Percentiles rank a stretch among this genome's conserved stretches.
Evolutionary conservation across 2,113 vertebrate genomes (phyloP).

Genomic region (Microcebus lehilahytsara): DNA sequence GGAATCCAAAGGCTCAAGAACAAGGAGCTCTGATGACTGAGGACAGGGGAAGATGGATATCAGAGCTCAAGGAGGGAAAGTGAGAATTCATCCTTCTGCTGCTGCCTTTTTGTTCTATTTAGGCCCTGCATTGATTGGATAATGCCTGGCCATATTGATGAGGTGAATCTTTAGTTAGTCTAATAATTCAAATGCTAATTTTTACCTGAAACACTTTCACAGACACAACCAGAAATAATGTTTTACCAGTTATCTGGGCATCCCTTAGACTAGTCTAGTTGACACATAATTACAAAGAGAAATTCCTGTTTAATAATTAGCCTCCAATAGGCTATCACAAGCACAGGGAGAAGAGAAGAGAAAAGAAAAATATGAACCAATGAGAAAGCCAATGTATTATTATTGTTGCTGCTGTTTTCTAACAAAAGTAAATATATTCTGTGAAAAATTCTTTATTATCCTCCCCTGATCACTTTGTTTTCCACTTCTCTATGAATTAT

Average conservation of each 20-base stretch:
- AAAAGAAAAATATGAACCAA: neutral
- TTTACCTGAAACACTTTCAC: neutral
- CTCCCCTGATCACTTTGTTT: neutral
- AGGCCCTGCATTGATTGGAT: neutral
- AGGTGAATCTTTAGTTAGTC: neutral
- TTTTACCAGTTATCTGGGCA: neutral
- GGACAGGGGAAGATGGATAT: neutral
- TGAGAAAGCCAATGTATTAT: neutral
- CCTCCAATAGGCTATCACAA: neutral
- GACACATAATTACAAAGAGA: neutral
- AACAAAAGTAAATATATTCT: neutral
- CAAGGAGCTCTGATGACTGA: neutral
- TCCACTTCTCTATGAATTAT: neutral
- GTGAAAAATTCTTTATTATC: constrained; percentile 15
- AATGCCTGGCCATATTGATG: neutral
- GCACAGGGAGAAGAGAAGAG: neutral
- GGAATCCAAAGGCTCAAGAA: neutral
- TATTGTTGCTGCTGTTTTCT: neutral
- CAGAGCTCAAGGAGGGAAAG: neutral
- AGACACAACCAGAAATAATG: neutral
- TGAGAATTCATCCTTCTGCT: neutral
- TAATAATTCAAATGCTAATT: neutral
- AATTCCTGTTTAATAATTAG: neutral
- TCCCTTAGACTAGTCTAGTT: neutral
- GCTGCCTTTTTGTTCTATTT: neutral